Percentiles rank a stretch among this genome's conserved stretches.
Evolutionary conservation across 2,797 vertebrate genomes (phyloP).

Genomic region (Oreonectes daqikongensis): DNA sequence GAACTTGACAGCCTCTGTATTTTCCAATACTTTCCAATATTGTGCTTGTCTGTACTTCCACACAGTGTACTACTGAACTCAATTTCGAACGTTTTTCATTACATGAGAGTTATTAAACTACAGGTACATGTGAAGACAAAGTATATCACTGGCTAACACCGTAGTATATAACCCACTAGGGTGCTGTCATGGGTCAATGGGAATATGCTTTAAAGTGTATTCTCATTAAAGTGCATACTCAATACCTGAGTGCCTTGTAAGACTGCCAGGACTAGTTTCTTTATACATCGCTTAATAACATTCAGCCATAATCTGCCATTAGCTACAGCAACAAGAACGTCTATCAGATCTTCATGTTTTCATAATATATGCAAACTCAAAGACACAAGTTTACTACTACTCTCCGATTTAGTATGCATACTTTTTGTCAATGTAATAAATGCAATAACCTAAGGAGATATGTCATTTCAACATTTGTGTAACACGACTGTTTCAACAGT

Average conservation of each 20-base stretch:
- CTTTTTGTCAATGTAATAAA: too few relatives aligned
- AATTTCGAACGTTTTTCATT: not conserved
- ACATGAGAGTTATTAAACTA: not conserved
- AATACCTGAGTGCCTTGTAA: conserved; percentile 18
- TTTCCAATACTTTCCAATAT: not conserved
- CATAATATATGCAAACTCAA: not conserved
- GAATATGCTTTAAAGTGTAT: not conserved
- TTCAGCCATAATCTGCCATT: conserved; percentile 11
- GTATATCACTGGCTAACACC: not conserved
- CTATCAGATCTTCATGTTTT: not conserved
- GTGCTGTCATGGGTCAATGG: not conserved
- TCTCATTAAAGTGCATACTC: not conserved
- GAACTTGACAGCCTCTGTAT: not conserved
- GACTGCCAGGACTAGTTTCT: conserved; percentile 16
- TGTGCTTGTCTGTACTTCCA: not conserved
- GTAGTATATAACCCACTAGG: not conserved
- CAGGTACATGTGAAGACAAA: not conserved
- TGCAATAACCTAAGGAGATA: too few relatives aligned
- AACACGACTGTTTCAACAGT: conserved; percentile 2
- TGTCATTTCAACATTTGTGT: not conserved
- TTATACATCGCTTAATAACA: conserved; percentile 5
- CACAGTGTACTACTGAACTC: not conserved
- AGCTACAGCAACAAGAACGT: conserved; percentile 8
- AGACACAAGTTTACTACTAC: too few relatives aligned
- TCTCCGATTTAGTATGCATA: too few relatives aligned